These are phyloP conservation scores for Oegoconia quadripuncta DNA, from an alignment of 2,888 invertebrate genomes.

Conservation along the genomic window DNA sequence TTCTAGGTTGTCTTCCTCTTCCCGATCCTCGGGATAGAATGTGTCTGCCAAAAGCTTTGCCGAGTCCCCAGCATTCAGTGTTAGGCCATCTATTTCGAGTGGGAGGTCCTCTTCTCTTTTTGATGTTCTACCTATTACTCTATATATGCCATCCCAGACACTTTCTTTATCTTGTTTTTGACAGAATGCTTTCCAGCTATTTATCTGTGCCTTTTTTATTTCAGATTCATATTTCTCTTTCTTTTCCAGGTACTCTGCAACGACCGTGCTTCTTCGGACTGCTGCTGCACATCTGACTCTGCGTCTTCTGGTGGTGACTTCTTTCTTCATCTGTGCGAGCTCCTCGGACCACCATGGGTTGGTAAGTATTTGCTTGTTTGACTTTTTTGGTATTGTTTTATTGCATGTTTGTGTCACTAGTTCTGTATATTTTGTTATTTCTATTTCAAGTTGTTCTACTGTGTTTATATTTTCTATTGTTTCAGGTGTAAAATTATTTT, in stretches of 20 bases:
- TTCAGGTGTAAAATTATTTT: too few species aligned
- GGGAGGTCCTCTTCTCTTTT: constrained; percentile 9
- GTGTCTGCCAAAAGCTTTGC: constrained; percentile 18
- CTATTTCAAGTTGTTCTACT: too few species aligned
- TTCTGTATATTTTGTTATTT: too few species aligned
- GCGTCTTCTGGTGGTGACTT: too few species aligned
- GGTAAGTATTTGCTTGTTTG: too few species aligned
- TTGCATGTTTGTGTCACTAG: too few species aligned
- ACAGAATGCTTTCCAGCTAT: constrained; percentile 24
- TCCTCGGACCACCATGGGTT: background rate
- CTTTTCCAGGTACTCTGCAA: constrained; percentile 16
- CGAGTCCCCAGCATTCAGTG: constrained; percentile 14
- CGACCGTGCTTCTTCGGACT: constrained; percentile 8
- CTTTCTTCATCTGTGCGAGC: background rate
- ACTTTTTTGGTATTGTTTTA: too few species aligned
- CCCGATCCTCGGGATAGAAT: constrained; percentile 20
- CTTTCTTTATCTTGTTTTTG: constrained; percentile 19
- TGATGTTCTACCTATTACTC: constrained; percentile 6
- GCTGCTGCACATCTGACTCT: background rate
- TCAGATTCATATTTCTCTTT: constrained; percentile 9
- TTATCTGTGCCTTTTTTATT: constrained; percentile 15
- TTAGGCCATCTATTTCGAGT: constrained; percentile 2
- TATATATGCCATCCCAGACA: too few species aligned
- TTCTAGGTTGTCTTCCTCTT: constrained; percentile 2
- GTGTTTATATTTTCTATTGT: too few species aligned